These are phyloP conservation scores for Diplodus puntazzo DNA, from an alignment of 2,797 vertebrate genomes.

Conservation along the genomic window DNA sequence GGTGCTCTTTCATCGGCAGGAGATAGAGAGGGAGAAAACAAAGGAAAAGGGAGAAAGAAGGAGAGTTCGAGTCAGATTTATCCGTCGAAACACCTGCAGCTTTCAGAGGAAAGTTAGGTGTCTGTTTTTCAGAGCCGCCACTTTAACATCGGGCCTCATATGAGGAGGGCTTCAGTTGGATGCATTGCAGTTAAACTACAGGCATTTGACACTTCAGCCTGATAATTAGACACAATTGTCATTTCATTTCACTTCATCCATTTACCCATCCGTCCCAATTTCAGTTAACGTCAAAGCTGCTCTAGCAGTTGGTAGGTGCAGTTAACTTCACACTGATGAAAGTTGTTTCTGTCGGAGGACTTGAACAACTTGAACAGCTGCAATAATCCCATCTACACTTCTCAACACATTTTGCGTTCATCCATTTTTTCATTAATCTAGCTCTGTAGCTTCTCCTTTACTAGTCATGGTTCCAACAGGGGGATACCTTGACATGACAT, in stretches of 20 bases:
- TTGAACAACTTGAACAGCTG: no score
- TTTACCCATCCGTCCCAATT: not conserved
- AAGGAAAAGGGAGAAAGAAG: conserved; percentile 7
- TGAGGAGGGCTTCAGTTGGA: not conserved
- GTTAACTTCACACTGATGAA: not conserved
- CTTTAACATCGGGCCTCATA: conserved; percentile 18
- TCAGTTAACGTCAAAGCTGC: not conserved
- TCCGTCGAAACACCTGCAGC: conserved; percentile 2
- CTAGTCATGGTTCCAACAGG: no score
- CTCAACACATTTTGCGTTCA: not conserved
- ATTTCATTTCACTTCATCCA: conserved; percentile 1
- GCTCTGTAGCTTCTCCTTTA: no score
- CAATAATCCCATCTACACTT: not conserved
- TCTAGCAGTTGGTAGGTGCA: not conserved
- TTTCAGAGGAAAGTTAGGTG: conserved; percentile 25
- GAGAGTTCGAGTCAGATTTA: conserved; percentile 32
- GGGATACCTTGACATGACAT: no score
- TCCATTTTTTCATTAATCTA: no score
- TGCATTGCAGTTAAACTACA: not conserved
- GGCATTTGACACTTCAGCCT: conserved; percentile 1
- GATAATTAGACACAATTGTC: not conserved
- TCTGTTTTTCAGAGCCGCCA: not conserved
- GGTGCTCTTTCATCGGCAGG: conserved; percentile 69
- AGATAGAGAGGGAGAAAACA: conserved; percentile 23
- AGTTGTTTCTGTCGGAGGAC: not conserved